Evolutionary conservation across 2,113 vertebrate genomes (phyloP).

Genomic region (Strix uralensis): DNA sequence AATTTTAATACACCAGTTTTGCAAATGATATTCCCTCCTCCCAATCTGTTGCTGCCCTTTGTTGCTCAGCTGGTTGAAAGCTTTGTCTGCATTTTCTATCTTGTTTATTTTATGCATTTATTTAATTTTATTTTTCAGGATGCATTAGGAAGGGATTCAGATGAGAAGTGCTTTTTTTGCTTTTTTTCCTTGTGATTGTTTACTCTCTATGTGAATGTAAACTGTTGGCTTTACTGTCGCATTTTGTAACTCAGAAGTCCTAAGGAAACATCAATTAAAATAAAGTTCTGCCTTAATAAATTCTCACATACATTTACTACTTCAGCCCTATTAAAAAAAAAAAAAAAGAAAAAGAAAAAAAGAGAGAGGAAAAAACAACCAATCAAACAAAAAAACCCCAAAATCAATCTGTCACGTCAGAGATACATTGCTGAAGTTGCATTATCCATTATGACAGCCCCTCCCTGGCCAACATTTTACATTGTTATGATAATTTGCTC

Average conservation of each 20-base stretch:
- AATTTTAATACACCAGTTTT: not conserved
- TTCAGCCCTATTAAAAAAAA: not conserved
- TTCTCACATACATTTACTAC: not conserved
- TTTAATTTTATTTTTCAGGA: not conserved
- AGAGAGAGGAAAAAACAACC: too few relatives aligned
- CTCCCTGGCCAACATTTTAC: not conserved
- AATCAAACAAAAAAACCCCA: not conserved
- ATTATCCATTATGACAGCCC: not conserved
- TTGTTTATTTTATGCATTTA: not conserved
- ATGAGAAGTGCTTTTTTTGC: rapidly evolving
- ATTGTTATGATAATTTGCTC: not conserved
- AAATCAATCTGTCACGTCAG: not conserved
- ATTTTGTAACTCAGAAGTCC: not conserved
- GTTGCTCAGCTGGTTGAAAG: not conserved
- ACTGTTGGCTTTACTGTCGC: not conserved
- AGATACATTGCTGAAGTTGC: not conserved
- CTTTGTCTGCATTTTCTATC: not conserved
- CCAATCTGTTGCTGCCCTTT: not conserved
- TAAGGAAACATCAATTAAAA: not conserved
- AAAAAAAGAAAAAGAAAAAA: rapidly evolving
- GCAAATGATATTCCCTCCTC: not conserved
- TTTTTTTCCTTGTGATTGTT: not conserved
- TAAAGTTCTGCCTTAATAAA: not conserved
- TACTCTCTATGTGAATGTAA: not conserved
- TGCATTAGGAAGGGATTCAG: not conserved